A percentile compares a stretch with the other conserved stretches of the same genome.
Conservation (phyloP, 2,113 vertebrate species). For the Propithecus coquereli region DNA sequence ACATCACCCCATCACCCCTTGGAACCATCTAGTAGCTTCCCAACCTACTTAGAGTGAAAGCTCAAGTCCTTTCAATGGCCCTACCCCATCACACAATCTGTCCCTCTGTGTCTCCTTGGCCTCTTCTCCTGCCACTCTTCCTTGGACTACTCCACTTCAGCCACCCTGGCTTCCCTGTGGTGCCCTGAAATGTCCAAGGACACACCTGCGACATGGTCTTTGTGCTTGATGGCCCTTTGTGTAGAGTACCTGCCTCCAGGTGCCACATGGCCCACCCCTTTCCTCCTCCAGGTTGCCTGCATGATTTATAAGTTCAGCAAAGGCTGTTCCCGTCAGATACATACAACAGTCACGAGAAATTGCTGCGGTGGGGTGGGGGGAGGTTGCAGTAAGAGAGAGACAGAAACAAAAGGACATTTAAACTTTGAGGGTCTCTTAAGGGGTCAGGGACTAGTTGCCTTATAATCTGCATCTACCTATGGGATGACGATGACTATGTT, state of each 20-base stretch:
- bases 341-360: neutral
- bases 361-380: neutral
- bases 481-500: neutral
- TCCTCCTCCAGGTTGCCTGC: neutral
- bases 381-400: neutral
- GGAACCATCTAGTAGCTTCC: neutral
- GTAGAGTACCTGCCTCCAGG: neutral
- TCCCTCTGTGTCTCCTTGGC: neutral
- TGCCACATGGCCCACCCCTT: neutral
- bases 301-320: neutral
- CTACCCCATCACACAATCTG: neutral
- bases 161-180: neutral
- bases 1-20: neutral
- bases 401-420: neutral
- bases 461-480: neutral
- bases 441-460: neutral
- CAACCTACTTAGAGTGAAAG: neutral
- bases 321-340: neutral
- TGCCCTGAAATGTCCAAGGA: neutral
- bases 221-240: neutral
- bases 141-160: neutral
- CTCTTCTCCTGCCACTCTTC: neutral
- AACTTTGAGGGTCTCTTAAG: constrained; percentile 2
- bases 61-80: neutral
- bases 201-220: neutral